Evolutionary conservation across 1,140 invertebrate species (phyloP).

Genomic region (Acromyrmex echinatior): DNA sequence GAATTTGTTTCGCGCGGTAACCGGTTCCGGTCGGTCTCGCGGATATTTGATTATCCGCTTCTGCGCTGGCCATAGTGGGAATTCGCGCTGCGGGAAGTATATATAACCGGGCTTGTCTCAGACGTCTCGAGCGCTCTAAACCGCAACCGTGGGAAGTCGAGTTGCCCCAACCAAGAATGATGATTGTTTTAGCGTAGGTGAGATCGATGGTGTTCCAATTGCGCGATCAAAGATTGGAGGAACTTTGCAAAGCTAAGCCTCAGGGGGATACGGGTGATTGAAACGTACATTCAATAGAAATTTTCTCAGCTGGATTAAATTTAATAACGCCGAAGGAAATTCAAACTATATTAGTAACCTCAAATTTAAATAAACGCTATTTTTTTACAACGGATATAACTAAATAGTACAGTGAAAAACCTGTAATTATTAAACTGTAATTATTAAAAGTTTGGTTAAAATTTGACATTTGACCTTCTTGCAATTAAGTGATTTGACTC

Average conservation of each 20-base stretch:
- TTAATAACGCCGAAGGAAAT: not conserved
- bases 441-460: too few species aligned
- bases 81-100: slow-evolving; percentile 24
- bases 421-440: too few species aligned
- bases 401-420: too few species aligned
- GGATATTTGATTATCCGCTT: slow-evolving; percentile 72
- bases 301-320: slow-evolving; percentile 8
- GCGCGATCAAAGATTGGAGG: slow-evolving; percentile 17
- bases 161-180: slow-evolving; percentile 27
- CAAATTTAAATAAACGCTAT: too few species aligned
- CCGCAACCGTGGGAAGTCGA: slow-evolving; percentile 15
- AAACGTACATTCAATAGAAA: not conserved
- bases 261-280: too few species aligned
- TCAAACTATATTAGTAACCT: not conserved
- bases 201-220: slow-evolving; percentile 47
- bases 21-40: slow-evolving; percentile 1
- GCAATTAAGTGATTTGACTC: too few species aligned
- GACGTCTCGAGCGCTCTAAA: slow-evolving; percentile 9
- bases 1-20: slow-evolving; percentile 66
- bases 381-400: too few species aligned
- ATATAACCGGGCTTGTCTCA: slow-evolving; percentile 34
- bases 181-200: slow-evolving; percentile 16
- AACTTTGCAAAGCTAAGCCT: not conserved
- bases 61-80: not conserved
- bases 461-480: too few species aligned